Evolutionary conservation across 2,888 invertebrate species (phyloP).

Genomic region (Nymphalis c-album): DNA sequence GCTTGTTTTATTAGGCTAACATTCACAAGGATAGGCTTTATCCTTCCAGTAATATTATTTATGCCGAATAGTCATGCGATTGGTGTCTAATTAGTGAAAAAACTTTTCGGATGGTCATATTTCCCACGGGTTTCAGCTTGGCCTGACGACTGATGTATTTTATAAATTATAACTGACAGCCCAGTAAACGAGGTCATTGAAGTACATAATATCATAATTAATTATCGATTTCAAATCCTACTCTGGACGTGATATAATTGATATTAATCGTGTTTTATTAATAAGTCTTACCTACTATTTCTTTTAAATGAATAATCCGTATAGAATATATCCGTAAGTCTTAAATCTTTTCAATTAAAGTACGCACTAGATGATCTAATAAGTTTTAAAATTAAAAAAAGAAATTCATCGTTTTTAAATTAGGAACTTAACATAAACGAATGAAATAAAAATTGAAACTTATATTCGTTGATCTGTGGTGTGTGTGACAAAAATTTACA

Average conservation of each 20-base stretch:
- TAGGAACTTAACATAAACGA: too few relatives aligned
- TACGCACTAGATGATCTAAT: too few relatives aligned
- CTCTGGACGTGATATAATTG: neutral
- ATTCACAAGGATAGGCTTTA: slow-evolving; percentile 2
- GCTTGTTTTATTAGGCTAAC: neutral
- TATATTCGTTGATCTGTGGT: too few relatives aligned
- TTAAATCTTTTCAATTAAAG: too few relatives aligned
- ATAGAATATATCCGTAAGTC: too few relatives aligned
- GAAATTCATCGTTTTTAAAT: too few relatives aligned
- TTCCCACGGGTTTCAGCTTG: slow-evolving; percentile 21
- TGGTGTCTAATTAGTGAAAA: slow-evolving; percentile 31
- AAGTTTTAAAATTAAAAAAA: too few relatives aligned
- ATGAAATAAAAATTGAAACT: too few relatives aligned
- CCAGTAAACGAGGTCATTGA: neutral
- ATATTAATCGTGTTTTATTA: too few relatives aligned
- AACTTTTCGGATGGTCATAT: slow-evolving; percentile 13
- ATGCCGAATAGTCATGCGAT: slow-evolving; percentile 33
- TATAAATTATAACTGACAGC: slow-evolving; percentile 5
- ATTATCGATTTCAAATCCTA: neutral
- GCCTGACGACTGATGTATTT: slow-evolving; percentile 1
- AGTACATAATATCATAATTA: neutral
- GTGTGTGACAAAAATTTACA: too few relatives aligned
- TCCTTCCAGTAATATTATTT: slow-evolving; percentile 21
- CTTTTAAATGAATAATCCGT: too few relatives aligned
- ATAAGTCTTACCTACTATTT: too few relatives aligned